These are phyloP conservation scores for Ptychadena robeensis DNA, from an alignment of 2,797 vertebrate species.

Conservation along the genomic window DNA sequence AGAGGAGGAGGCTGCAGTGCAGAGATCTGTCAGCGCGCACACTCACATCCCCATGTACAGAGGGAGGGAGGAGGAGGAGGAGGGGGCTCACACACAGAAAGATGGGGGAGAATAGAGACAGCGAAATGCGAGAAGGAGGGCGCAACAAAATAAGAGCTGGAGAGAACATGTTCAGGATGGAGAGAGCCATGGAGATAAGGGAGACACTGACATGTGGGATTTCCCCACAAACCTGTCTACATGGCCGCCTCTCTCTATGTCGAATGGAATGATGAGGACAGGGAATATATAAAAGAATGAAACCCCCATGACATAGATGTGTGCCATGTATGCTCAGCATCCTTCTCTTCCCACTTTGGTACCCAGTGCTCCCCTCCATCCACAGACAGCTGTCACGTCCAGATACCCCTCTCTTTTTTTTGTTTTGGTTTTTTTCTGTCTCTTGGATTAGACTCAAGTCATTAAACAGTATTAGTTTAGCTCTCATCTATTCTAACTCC, in stretches of 20 bases:
- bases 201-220: conserved; percentile 26
- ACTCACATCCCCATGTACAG: conserved; percentile 73
- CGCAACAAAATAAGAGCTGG: conserved; percentile 13
- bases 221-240: conserved; percentile 24
- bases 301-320: neutral
- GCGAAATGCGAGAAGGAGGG: conserved; percentile 26
- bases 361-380: neutral
- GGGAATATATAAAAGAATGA: neutral
- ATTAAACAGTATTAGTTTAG: conserved; percentile 38
- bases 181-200: conserved; percentile 13
- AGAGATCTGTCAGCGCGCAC: conserved; percentile 79
- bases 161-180: conserved; percentile 16
- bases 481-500: conserved; percentile 41
- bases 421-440: too few species aligned
- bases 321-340: neutral
- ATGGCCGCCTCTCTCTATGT: neutral
- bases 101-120: conserved; percentile 38
- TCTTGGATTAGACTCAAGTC: conserved; percentile 43
- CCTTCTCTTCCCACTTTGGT: neutral
- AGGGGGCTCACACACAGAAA: conserved; percentile 14
- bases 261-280: neutral
- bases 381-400: conserved; percentile 3
- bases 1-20: conserved; percentile 81
- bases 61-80: neutral
- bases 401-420: conserved; percentile 7